phyloP scores from a whole-genome alignment of 2,113 vertebrate species.

The Toxotes chatareus region DNA sequence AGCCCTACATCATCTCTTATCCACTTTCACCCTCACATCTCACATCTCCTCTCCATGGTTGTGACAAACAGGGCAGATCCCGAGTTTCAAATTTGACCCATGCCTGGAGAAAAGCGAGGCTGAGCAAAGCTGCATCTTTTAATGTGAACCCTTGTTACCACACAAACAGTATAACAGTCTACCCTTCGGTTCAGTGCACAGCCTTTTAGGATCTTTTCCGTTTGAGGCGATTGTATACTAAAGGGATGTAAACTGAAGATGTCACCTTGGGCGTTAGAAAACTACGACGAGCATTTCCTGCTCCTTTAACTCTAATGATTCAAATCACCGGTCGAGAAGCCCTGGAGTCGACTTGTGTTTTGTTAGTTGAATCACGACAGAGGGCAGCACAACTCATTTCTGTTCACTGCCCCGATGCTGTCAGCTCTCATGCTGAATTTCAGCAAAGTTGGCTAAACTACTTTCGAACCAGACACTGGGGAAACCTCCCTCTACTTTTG shows the following conservation, averaged over 20 bases:
- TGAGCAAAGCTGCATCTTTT: slow-evolving; percentile 19
- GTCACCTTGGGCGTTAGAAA: not conserved
- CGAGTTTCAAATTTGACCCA: slow-evolving; percentile 33
- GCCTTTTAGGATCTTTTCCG: not conserved
- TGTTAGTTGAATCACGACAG: not conserved
- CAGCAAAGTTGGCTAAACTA: not conserved
- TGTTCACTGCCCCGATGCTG: not conserved
- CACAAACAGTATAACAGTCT: not conserved
- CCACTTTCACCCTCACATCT: slow-evolving; percentile 63
- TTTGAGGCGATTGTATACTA: not conserved
- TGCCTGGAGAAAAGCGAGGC: slow-evolving; percentile 32
- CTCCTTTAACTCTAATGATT: not conserved
- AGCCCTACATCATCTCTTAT: slow-evolving; percentile 58
- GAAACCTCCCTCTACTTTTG: not conserved
- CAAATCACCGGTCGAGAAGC: not conserved
- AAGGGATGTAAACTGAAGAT: not conserved
- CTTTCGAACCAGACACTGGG: not conserved
- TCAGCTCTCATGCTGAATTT: not conserved
- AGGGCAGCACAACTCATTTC: not conserved
- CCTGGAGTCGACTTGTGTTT: not conserved
- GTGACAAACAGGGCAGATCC: slow-evolving; percentile 56
- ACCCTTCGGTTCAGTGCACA: not conserved
- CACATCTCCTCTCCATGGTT: slow-evolving; percentile 29
- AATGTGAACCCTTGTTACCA: slow-evolving; percentile 9
- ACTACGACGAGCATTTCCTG: not conserved